A percentile compares a stretch with the other conserved stretches of the same genome.
These are phyloP conservation scores for Protula sp. DNA, from an alignment of 2,888 invertebrate species.

Conservation along the genomic window DNA sequence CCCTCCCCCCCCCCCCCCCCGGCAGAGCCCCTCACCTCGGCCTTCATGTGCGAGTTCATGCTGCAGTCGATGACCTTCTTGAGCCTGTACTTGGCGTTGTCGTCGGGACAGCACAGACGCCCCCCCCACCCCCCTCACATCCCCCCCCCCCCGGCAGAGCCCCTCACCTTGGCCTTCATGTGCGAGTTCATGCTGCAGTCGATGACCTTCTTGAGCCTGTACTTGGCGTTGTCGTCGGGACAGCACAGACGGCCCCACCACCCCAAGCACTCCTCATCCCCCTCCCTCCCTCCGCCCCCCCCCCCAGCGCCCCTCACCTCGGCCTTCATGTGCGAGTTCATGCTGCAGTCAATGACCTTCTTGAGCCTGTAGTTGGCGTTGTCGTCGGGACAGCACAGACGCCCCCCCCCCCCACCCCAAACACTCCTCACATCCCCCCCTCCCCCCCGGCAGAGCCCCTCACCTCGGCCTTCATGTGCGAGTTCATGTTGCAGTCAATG, in stretches of 20 bases:
- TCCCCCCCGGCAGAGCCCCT: too few species aligned
- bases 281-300: too few species aligned
- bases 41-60: constrained; percentile 3
- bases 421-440: too few species aligned
- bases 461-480: constrained; percentile 9
- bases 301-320: too few species aligned
- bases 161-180: constrained; percentile 4
- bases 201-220: constrained; percentile 34
- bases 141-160: too few species aligned
- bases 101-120: constrained; percentile 44
- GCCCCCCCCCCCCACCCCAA: constrained; percentile 48
- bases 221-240: constrained; percentile 35
- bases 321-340: constrained; percentile 4
- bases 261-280: too few species aligned
- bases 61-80: constrained; percentile 30
- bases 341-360: constrained; percentile 28
- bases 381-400: constrained; percentile 41
- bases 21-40: too few species aligned
- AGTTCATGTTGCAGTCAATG: constrained; percentile 21
- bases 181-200: constrained; percentile 13
- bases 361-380: constrained; percentile 40
- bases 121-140: too few species aligned
- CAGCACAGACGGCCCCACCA: constrained; percentile 47
- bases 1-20: too few species aligned
- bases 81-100: constrained; percentile 39